Evolutionary conservation across 2,113 vertebrate genomes (phyloP).

Genomic region (Tragelaphus buxtoni): DNA sequence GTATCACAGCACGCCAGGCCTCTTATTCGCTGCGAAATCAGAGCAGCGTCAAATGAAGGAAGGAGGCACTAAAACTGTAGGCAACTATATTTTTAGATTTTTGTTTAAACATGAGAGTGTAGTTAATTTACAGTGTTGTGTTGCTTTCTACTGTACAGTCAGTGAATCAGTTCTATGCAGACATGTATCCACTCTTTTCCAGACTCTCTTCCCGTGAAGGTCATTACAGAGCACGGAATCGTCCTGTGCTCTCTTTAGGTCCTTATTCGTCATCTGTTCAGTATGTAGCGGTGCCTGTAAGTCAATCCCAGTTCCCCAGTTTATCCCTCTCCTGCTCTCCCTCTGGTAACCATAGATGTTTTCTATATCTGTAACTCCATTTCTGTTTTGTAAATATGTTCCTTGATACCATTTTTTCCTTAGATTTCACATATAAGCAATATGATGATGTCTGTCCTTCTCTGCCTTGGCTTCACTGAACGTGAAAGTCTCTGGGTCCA

Average conservation of each 20-base stretch:
- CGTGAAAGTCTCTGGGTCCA: not conserved
- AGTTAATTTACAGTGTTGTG: not conserved
- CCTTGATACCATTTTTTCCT: not conserved
- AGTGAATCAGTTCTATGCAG: not conserved
- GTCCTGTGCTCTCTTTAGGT: fast-evolving
- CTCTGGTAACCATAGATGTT: not conserved
- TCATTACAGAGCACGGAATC: fast-evolving
- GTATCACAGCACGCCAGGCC: too few species aligned
- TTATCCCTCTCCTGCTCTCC: not conserved
- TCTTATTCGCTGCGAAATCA: fast-evolving
- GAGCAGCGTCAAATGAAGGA: not conserved
- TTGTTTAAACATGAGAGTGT: too few species aligned
- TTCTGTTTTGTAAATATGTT: not conserved
- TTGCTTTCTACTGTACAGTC: not conserved
- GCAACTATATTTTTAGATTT: not conserved
- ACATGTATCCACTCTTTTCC: too few species aligned
- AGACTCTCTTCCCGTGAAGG: not conserved
- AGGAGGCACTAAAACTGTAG: not conserved
- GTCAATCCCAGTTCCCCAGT: not conserved
- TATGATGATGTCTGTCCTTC: not conserved
- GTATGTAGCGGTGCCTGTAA: not conserved
- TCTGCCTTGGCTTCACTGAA: not conserved
- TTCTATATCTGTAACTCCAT: not conserved
- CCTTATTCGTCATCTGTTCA: fast-evolving
- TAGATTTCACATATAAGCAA: not conserved